Evolutionary conservation across 2,888 invertebrate genomes (phyloP).

Genomic region (Drosophila seclusa): DNA sequence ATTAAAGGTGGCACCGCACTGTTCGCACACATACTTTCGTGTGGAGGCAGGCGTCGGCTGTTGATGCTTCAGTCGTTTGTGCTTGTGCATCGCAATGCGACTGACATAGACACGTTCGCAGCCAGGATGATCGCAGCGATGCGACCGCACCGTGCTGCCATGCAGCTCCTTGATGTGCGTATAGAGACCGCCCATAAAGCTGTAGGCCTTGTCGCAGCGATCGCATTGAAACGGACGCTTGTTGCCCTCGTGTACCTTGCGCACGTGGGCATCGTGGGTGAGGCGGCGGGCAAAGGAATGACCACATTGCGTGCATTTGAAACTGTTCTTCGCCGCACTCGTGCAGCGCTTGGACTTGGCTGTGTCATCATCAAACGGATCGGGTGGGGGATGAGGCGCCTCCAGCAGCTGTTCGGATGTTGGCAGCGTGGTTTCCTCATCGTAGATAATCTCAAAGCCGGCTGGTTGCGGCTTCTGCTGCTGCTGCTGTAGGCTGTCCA

Average conservation of each 20-base stretch:
- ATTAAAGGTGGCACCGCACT: slow-evolving; percentile 83
- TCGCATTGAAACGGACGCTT: slow-evolving; percentile 81
- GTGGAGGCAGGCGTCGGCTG: slow-evolving; percentile 24
- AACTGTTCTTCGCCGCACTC: slow-evolving; percentile 52
- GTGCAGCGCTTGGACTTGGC: background rate
- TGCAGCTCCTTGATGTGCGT: slow-evolving; percentile 82
- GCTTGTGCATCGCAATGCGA: slow-evolving; percentile 81
- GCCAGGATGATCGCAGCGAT: slow-evolving; percentile 75
- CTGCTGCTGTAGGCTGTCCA: slow-evolving; percentile 36
- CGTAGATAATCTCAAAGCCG: slow-evolving; percentile 65
- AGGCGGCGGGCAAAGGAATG: slow-evolving; percentile 79
- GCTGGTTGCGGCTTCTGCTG: slow-evolving; percentile 19
- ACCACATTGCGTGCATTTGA: slow-evolving; percentile 73
- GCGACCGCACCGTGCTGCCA: slow-evolving; percentile 66
- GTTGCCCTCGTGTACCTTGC: slow-evolving; percentile 80
- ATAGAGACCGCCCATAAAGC: slow-evolving; percentile 81
- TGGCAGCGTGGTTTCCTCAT: slow-evolving; percentile 33
- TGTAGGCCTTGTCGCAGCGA: slow-evolving; percentile 81
- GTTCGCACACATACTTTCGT: slow-evolving; percentile 81
- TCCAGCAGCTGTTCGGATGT: slow-evolving; percentile 54
- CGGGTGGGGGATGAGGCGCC: slow-evolving; percentile 38
- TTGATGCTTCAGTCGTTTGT: slow-evolving; percentile 81
- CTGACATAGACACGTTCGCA: slow-evolving; percentile 82
- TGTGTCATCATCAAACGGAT: slow-evolving; percentile 65
- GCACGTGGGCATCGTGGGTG: slow-evolving; percentile 76